Base-by-base conservation (phyloP, 2,888 invertebrate genomes). In the Lasioglossum villosulum region DNA sequence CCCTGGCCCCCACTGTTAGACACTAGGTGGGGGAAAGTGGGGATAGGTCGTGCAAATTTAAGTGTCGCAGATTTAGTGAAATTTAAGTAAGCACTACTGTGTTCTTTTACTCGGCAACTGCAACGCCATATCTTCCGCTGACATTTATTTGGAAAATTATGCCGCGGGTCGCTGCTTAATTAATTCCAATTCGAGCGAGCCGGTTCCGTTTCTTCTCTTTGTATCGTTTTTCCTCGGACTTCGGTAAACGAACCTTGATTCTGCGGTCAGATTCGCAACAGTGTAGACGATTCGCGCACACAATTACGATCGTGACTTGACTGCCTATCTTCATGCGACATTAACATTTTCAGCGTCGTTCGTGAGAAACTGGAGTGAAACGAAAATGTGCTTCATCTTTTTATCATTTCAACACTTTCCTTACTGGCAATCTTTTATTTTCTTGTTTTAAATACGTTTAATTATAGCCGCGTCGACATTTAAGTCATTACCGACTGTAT, bases 91-190 rank as follows among this genome's bases (percentile, higher is more conserved):
- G 52, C 8, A 52, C 23, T 23, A 52, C 14, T 30, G 63, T 6
- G 23, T 23, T 23, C 78, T 23, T 42, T 19, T n/a, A 30, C 14
- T 23, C 3, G 10, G 56, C n/a, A 75, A 27, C 19, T 39, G 8
- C 27, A 56, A 56, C 16, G 27, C 56, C 16, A 19, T 59, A n/a
- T 39, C 12, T 39, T 10, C 2, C 4, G 56, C n/a, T 52, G 37
- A 23, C 19, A 70, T 78, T 78, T 56, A 71, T 37, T 39, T 30
- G 39, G 12, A 39, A 75, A 30, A 63, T 75, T 39, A 42, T 34
- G 42, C 27, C 5, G 19, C 16, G 30, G 23, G 5, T 45, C 42
- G 19, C 42, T 27, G 30, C 63, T 45, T 42, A 59, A 63, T 42
- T 77, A 70, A 39, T 70, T 39, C 70, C 4, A 37, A 30, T 37